Evolutionary conservation across 2,888 invertebrate species (phyloP), one percentile per base, ranked within the genome.

Genomic region (Agrotis exclamationis): DNA sequence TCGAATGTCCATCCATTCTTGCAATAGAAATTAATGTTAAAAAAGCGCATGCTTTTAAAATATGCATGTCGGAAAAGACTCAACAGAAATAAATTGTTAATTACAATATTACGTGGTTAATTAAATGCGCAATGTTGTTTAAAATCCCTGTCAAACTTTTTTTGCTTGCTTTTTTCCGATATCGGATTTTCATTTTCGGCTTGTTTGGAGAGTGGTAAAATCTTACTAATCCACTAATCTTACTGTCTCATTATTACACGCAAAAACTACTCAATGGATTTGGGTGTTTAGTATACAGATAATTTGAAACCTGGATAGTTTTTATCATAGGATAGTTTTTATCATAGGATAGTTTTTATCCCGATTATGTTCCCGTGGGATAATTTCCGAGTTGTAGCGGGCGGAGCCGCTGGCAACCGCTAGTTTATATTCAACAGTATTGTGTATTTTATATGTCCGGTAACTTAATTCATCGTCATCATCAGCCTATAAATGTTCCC

Each of bases 31-130:
- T 20, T 51, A 74, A 70, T 65, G 51, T 65, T 22, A 69, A 78
- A 82, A 74, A 53, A 57, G 68, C 63, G 65, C 76, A 63, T 76
- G 56, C 51, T 22, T 56, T 67, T 39, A 28, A 81, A 82, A 70
- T 60, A 73, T 71, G 73, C 50, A 65, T 28, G 39, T 51, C 28
- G 11, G 59, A 51, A 57, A 50, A 63, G 24, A 56, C 39, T 60
- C 57, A 60, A 68, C 72, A 45, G 64, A 70, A 45, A 73, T 45
- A 57, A n/a, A n/a, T n/a, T n/a, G 59, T 81, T 74, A 74, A 83
- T 79, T 83, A 75, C 76, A 78, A 79, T 78, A 73, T 72, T 66
- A 59, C 24, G 53, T 63, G 64, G 63, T 65, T 83, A 75, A 79
- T 86, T 76, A 75, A 78, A 79, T 76, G 73, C 76, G 70, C 62